Evolutionary conservation across 2,888 invertebrate genomes (phyloP).

Genomic region (Blera fallax): DNA sequence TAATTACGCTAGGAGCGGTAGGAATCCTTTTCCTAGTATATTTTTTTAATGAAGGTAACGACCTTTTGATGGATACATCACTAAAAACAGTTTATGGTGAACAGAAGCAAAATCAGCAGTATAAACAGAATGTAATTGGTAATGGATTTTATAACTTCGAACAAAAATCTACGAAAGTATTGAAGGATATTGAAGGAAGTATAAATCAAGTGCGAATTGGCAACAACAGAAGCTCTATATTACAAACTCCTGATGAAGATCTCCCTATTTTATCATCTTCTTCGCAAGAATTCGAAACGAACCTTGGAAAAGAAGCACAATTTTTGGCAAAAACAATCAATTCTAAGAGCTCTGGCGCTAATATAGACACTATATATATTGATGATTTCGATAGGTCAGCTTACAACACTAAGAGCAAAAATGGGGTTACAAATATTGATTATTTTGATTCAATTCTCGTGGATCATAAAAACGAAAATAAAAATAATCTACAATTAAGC

Average conservation of each 20-base stretch:
- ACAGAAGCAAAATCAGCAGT: conserved; percentile 13
- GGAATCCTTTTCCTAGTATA: conserved; percentile 73
- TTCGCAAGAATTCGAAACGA: conserved; percentile 11
- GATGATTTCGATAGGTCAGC: conserved; percentile 74
- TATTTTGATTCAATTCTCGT: conserved; percentile 48
- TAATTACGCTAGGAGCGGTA: conserved; percentile 73
- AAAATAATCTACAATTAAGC: neutral
- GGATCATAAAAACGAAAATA: conserved; percentile 49
- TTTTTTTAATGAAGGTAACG: conserved; percentile 70
- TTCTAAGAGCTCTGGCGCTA: conserved; percentile 19
- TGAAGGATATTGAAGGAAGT: conserved; percentile 10
- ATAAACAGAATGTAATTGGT: conserved; percentile 20
- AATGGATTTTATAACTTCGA: conserved; percentile 17
- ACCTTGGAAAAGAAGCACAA: neutral
- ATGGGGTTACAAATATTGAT: conserved; percentile 35
- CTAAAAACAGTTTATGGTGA: conserved; percentile 16
- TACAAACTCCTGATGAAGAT: neutral
- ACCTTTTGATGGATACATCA: conserved; percentile 49
- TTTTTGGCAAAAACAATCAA: conserved; percentile 14
- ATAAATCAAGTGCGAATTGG: conserved; percentile 7
- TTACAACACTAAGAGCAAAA: conserved; percentile 44
- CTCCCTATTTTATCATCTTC: neutral
- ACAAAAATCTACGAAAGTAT: conserved; percentile 22
- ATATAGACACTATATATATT: conserved; percentile 74
- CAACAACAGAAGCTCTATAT: neutral